Conservation (phyloP, 1,140 invertebrate genomes). For the Ruditapes philippinarum region DNA sequence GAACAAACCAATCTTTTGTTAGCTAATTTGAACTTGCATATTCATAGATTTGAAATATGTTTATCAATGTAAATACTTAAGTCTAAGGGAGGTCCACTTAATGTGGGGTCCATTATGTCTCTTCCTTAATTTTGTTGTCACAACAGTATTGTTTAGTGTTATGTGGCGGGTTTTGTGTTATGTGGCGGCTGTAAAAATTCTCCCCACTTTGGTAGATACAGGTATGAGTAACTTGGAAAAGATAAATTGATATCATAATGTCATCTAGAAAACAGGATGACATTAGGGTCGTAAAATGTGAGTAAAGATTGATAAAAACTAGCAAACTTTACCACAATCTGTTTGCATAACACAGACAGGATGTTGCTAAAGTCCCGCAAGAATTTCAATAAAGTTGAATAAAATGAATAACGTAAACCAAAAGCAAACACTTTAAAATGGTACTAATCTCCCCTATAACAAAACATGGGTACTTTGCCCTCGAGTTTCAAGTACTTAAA, state of each 20-base stretch:
- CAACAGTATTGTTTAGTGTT: too few relatives aligned
- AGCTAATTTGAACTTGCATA: too few relatives aligned
- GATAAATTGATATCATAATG: neutral
- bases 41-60: too few relatives aligned
- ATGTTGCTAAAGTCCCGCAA: neutral
- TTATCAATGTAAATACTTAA: too few relatives aligned
- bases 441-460: neutral
- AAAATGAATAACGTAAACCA: slow-evolving; percentile 18
- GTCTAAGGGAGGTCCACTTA: too few relatives aligned
- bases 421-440: slow-evolving; percentile 3
- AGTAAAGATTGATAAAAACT: neutral
- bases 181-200: too few relatives aligned
- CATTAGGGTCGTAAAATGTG: neutral
- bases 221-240: neutral
- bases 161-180: too few relatives aligned
- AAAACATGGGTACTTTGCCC: neutral
- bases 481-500: neutral
- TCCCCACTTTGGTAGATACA: too few relatives aligned
- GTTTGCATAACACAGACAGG: slow-evolving; percentile 26
- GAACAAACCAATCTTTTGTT: too few relatives aligned
- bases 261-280: neutral
- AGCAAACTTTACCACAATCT: neutral
- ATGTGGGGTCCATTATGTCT: too few relatives aligned
- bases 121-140: too few relatives aligned
- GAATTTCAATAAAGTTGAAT: slow-evolving; percentile 13